Percentiles rank a stretch among this genome's conserved stretches.
Conservation (phyloP, 2,888 invertebrate species). For the Limnephilus lunatus region DNA sequence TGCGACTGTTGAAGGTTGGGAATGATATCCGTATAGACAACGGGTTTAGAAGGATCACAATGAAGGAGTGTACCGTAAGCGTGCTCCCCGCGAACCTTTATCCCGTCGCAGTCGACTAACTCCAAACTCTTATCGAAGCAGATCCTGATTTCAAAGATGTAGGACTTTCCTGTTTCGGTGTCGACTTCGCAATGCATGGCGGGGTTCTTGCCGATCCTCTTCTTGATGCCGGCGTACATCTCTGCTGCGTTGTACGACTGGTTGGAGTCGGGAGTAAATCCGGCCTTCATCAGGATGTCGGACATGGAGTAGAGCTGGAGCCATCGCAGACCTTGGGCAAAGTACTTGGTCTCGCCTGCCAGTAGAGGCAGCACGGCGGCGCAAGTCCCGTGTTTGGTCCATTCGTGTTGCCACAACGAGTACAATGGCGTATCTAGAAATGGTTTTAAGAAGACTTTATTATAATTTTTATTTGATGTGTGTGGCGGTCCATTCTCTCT, state of each 20-base stretch:
- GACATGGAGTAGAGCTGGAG: constrained; percentile 80
- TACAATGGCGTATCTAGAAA: constrained; percentile 71
- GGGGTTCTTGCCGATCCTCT: constrained; percentile 78
- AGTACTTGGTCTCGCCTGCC: constrained; percentile 83
- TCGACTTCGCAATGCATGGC: constrained; percentile 82
- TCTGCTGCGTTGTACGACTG: constrained; percentile 73
- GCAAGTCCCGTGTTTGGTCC: constrained; percentile 91
- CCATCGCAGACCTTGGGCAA: constrained; percentile 80
- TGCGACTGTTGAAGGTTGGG: constrained; percentile 68
- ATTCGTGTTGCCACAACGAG: constrained; percentile 88
- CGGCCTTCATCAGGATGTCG: constrained; percentile 76
- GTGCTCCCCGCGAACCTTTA: constrained; percentile 70
- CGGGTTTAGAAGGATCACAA: constrained; percentile 75
- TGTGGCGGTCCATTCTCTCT: too few relatives aligned
- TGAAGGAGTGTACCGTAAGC: constrained; percentile 76
- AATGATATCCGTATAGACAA: constrained; percentile 76
- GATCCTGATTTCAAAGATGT: constrained; percentile 84
- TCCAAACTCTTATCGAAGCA: constrained; percentile 84
- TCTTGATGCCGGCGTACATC: constrained; percentile 77
- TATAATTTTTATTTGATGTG: neutral
- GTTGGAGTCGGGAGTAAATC: constrained; percentile 77
- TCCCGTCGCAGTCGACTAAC: constrained; percentile 82
- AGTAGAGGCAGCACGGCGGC: constrained; percentile 79
- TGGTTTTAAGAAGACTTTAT: neutral
- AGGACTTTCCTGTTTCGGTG: constrained; percentile 76